Conservation (phyloP, 2,797 vertebrate genomes). For the Mareca penelope region DNA sequence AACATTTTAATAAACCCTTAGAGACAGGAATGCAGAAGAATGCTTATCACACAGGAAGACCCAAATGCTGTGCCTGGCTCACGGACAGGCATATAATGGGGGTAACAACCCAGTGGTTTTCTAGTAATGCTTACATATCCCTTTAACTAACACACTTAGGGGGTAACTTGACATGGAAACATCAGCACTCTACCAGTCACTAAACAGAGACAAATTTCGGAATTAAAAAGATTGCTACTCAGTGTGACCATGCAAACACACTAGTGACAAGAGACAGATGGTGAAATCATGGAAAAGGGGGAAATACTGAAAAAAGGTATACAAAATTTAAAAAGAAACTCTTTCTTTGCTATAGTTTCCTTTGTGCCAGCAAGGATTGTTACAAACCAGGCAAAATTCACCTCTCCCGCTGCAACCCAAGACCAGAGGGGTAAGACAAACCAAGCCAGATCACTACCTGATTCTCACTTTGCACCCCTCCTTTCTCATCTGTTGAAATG, state of each 20-base stretch:
- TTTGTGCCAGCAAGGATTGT: not conserved
- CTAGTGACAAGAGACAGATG: not conserved
- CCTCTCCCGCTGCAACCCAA: not conserved
- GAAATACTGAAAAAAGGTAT: not conserved
- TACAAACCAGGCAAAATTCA: not conserved
- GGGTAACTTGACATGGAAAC: not conserved
- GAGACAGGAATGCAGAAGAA: conserved; percentile 22
- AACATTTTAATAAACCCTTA: conserved; percentile 5
- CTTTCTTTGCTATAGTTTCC: not conserved
- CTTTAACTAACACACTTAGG: not conserved
- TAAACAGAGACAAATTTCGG: not conserved
- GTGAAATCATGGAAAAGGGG: not conserved
- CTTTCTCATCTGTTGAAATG: conserved; percentile 16
- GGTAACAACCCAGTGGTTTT: not conserved
- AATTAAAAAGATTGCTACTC: not conserved
- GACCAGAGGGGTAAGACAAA: not conserved
- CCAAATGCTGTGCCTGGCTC: conserved; percentile 13
- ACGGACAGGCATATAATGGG: not conserved
- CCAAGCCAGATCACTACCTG: not conserved
- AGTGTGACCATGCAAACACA: not conserved
- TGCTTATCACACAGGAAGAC: not conserved
- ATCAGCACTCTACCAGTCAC: not conserved
- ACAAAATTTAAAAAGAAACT: not conserved
- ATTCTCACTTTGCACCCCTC: not conserved
- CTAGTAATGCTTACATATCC: not conserved